phyloP scores from a whole-genome alignment of 1,140 invertebrate genomes.

The Dendrolimus kikuchii region DNA sequence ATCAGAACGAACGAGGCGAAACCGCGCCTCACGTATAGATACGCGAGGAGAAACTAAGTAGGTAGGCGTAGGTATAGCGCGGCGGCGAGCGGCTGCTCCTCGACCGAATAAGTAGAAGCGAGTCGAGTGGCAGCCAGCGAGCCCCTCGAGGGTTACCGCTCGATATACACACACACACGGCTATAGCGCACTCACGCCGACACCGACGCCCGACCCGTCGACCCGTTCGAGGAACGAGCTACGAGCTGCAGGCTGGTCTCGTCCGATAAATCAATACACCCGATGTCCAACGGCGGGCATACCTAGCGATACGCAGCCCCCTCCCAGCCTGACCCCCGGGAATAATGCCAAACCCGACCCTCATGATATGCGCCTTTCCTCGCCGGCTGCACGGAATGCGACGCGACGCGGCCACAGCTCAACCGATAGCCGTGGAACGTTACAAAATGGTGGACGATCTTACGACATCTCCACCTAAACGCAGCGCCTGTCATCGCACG shows the following conservation, averaged over 20 bases:
- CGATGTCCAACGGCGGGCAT: constrained; percentile 51
- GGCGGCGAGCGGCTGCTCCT: constrained; percentile 57
- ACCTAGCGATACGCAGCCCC: constrained; percentile 48
- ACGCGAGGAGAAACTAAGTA: constrained; percentile 66
- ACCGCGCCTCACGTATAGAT: constrained; percentile 57
- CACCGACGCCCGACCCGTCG: constrained; percentile 49
- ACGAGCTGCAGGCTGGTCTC: constrained; percentile 64
- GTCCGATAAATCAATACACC: constrained; percentile 69
- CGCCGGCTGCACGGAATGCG: constrained; percentile 59
- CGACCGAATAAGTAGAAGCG: constrained; percentile 67
- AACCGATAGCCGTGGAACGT: constrained; percentile 66
- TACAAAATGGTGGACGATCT: constrained; percentile 74
- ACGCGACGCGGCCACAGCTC: constrained; percentile 61
- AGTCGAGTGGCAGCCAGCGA: constrained; percentile 65
- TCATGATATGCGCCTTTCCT: constrained; percentile 54
- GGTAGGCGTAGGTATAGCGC: constrained; percentile 65
- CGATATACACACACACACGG: constrained; percentile 63
- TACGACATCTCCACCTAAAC: constrained; percentile 71
- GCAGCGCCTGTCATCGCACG: constrained; percentile 60
- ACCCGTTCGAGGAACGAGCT: constrained; percentile 22
- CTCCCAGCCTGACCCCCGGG: constrained; percentile 54
- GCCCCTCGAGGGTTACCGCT: constrained; percentile 68
- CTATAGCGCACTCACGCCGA: constrained; percentile 56
- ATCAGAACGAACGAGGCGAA: constrained; percentile 56
- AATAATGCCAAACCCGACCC: constrained; percentile 61